phyloP scores from a whole-genome alignment of 2,113 vertebrate genomes.

The Lagopus muta region DNA sequence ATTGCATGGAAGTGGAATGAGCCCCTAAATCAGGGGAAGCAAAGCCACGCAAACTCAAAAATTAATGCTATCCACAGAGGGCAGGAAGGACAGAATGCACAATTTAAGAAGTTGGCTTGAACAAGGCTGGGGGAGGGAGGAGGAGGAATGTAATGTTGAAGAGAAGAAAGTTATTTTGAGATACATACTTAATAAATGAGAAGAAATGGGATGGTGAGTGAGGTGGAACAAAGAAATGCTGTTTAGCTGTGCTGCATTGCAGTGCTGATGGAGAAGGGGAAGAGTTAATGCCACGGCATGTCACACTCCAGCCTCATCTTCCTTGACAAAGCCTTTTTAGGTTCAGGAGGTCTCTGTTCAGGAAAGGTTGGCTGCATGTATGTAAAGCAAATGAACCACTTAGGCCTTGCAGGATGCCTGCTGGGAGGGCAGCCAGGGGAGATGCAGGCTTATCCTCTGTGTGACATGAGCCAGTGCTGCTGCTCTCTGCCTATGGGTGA shows the following conservation, averaged over 20 bases:
- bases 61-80: not conserved
- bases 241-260: not conserved
- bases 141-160: not conserved
- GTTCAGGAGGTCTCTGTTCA: not conserved
- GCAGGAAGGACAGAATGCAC: not conserved
- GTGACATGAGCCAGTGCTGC: not conserved
- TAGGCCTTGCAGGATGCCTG: not conserved
- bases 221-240: not conserved
- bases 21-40: not conserved
- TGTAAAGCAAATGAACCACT: not conserved
- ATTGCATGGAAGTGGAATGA: not conserved
- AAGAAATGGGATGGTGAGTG: not conserved
- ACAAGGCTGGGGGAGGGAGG: not conserved
- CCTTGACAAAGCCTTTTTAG: not conserved
- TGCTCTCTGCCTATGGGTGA: not conserved
- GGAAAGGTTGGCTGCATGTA: not conserved
- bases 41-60: not conserved
- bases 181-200: not conserved
- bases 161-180: not conserved
- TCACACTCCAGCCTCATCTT: not conserved
- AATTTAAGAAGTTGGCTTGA: not conserved
- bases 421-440: not conserved
- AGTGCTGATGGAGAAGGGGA: not conserved
- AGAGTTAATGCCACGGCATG: not conserved
- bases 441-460: not conserved